A percentile compares a stretch with the other conserved stretches of the same genome.
Conservation (phyloP, 2,888 invertebrate species). For the Eilema caniola region DNA sequence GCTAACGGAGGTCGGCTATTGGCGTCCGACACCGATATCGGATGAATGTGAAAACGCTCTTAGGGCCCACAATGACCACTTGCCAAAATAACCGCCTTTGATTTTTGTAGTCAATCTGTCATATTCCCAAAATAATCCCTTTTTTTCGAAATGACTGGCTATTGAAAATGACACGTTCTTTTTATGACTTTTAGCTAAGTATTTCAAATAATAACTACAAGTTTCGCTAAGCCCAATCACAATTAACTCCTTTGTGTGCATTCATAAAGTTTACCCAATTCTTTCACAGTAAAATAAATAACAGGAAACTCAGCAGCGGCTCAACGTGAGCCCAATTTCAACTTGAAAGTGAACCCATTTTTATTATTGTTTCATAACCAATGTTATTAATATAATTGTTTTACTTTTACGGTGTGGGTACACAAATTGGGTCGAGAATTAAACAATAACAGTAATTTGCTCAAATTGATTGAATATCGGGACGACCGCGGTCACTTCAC, state of each 20-base stretch:
- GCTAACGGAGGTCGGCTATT: too few species aligned
- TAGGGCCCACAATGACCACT: too few species aligned
- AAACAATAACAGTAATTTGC: conserved; percentile 32
- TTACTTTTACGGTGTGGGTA: conserved; percentile 3
- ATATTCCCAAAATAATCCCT: too few species aligned
- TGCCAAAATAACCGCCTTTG: too few species aligned
- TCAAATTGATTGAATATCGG: conserved; percentile 35
- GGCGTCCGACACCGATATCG: too few species aligned
- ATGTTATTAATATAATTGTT: conserved; percentile 20
- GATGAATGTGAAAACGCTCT: too few species aligned
- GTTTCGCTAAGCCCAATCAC: not conserved
- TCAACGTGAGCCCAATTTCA: not conserved
- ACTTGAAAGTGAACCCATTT: not conserved
- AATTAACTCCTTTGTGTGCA: not conserved
- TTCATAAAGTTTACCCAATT: not conserved
- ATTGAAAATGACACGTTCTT: too few species aligned
- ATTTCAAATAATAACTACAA: not conserved
- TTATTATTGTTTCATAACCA: not conserved
- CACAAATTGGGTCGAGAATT: conserved; percentile 35
- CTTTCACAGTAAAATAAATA: not conserved
- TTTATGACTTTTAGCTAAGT: too few species aligned
- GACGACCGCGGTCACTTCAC: not conserved
- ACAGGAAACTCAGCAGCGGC: too few species aligned
- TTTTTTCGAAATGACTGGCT: too few species aligned
- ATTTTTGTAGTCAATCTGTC: too few species aligned